Evolutionary conservation across 2,113 vertebrate genomes (phyloP), one percentile per base, ranked within the genome.

Genomic region (Cyrtonyx montezumae): DNA sequence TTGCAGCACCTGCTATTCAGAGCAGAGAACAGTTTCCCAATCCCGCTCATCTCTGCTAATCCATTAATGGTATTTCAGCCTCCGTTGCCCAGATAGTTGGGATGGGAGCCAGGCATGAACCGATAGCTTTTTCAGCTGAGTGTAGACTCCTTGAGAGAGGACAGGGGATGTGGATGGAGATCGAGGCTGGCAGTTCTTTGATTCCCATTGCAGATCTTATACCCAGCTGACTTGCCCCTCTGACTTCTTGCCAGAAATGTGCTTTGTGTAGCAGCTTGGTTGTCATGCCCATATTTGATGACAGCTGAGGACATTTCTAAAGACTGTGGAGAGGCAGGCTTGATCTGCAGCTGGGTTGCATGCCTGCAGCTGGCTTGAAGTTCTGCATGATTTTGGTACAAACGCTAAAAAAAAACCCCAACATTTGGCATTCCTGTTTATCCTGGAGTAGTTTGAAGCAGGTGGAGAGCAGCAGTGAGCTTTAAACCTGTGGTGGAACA

Each of bases 11-110:
- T 94, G 90, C 63, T 79, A 34, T 93, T 94, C 5, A 1, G 66
- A 63, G 51, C 49, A 83, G 80, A 87, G 85, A 80, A 87, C 9
- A 32, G 49, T 61, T 93, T 96, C 94, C 76, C 70, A 81, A 10
- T 76, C 55, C 65, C 61, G 69, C 84, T 93, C 22, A 14, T 86
- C 71, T 84, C 91, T 69, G 42, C 26, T 83, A 45, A 53, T 63
- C 36, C 73, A 8, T 78, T 56, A 32, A 23, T 37, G 84, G 76
- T 88, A 40, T n/a, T 94, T 94, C 89, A 49, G 30, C 70, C 40
- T 94, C 53, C 14, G 55, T 45, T 95, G 71, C 71, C 63, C 79
- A 84, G 49, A 63, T 61, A 26, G 19, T 36, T 73, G 36, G 69
- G 67, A 63, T 84, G 43, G 65, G 36, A 73, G 18, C 51, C 34